phyloP scores from a whole-genome alignment of 2,888 invertebrate genomes.

The Hydrotaea diabolus region DNA sequence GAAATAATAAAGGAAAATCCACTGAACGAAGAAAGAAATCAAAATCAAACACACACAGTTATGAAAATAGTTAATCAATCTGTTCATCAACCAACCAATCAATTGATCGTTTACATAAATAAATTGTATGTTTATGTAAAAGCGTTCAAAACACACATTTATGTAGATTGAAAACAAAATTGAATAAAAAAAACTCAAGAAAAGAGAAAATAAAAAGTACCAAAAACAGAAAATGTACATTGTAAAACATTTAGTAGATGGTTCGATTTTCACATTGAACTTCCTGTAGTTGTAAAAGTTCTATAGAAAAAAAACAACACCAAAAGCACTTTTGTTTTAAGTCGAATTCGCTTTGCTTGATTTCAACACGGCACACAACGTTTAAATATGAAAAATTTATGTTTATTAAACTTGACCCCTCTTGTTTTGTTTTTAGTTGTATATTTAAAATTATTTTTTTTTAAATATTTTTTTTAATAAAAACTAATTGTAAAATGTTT shows the following conservation, averaged over 20 bases:
- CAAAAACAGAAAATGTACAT: constrained; percentile 5
- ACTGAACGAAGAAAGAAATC: neutral
- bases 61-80: constrained; percentile 38
- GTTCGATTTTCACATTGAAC: constrained; percentile 10
- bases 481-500: constrained; percentile 8
- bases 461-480: constrained; percentile 37
- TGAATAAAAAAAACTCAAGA: constrained; percentile 24
- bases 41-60: constrained; percentile 5
- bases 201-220: constrained; percentile 16
- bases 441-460: constrained; percentile 30
- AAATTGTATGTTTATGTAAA: constrained; percentile 77
- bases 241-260: constrained; percentile 27
- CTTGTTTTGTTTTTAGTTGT: constrained; percentile 72
- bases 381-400: constrained; percentile 69
- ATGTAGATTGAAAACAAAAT: constrained; percentile 13
- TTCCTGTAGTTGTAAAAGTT: constrained; percentile 39
- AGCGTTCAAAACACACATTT: constrained; percentile 74
- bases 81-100: constrained; percentile 10
- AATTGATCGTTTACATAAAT: constrained; percentile 74
- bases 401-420: constrained; percentile 72
- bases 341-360: constrained; percentile 36
- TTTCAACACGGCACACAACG: constrained; percentile 76
- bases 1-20: constrained; percentile 4
- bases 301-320: constrained; percentile 68
- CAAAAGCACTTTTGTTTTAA: constrained; percentile 75